Evolutionary conservation across 2,888 invertebrate species (phyloP).

Genomic region (Trachelus troglodyta): DNA sequence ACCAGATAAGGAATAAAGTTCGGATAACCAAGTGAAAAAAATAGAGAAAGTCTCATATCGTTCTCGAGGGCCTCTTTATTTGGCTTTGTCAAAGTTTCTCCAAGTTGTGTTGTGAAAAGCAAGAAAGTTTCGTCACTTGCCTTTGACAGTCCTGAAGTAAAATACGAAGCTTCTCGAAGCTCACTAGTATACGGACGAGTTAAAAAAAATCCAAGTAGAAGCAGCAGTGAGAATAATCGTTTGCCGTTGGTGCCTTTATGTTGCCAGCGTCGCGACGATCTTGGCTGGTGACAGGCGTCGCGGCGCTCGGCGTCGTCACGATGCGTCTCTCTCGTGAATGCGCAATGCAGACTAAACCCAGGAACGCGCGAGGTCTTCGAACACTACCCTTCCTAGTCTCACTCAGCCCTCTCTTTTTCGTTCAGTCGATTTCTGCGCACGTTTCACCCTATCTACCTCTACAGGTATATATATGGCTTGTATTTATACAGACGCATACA

Average conservation of each 20-base stretch:
- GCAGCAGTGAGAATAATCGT: too few species aligned
- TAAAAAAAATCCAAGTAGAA: background rate
- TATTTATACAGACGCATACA: background rate
- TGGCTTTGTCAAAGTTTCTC: background rate
- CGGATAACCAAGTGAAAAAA: background rate
- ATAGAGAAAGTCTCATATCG: background rate
- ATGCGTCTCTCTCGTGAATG: slow-evolving; percentile 56
- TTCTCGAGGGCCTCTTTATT: background rate
- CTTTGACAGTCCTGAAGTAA: background rate
- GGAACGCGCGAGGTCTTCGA: slow-evolving; percentile 52
- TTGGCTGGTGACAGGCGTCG: slow-evolving; percentile 38
- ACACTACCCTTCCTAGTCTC: slow-evolving; percentile 39
- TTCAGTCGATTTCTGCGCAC: background rate
- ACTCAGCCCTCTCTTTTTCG: background rate
- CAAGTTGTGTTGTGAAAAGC: background rate
- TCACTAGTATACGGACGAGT: background rate
- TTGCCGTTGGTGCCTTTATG: background rate
- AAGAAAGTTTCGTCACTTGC: background rate
- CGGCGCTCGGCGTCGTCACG: slow-evolving; percentile 40
- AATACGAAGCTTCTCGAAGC: background rate
- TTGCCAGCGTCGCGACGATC: background rate
- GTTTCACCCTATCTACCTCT: background rate
- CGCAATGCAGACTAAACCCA: slow-evolving; percentile 59
- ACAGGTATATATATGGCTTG: background rate
- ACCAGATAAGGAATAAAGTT: background rate